Evolutionary conservation across 2,113 vertebrate genomes (phyloP).

Genomic region (Dascyllus trimaculatus): DNA sequence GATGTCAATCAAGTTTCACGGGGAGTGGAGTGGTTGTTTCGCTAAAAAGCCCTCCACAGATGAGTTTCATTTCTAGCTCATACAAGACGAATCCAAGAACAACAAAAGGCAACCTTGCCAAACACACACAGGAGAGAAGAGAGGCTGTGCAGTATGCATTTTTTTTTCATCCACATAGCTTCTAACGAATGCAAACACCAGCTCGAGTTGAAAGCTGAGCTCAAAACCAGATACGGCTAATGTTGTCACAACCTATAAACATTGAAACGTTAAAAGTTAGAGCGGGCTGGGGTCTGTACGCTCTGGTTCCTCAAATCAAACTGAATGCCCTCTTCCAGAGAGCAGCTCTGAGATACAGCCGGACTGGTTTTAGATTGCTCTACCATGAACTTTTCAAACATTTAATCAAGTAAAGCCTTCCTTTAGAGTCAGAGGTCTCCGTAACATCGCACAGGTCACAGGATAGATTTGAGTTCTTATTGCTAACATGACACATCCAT

Average conservation of each 20-base stretch:
- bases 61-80: slow-evolving; percentile 73
- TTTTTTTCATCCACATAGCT: slow-evolving; percentile 11
- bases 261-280: slow-evolving; percentile 22
- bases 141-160: slow-evolving; percentile 35
- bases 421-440: slow-evolving; percentile 37
- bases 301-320: slow-evolving; percentile 40
- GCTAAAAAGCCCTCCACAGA: slow-evolving; percentile 53
- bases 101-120: slow-evolving; percentile 58
- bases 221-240: slow-evolving; percentile 61
- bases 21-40: neutral
- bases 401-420: slow-evolving; percentile 37
- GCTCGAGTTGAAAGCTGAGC: slow-evolving; percentile 50
- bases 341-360: slow-evolving; percentile 13
- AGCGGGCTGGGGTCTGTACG: slow-evolving; percentile 13
- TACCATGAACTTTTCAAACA: neutral
- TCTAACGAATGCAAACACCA: slow-evolving; percentile 67
- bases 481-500: slow-evolving; percentile 49
- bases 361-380: slow-evolving; percentile 8
- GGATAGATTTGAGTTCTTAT: slow-evolving; percentile 34
- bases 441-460: neutral
- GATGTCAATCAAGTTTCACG: slow-evolving; percentile 60
- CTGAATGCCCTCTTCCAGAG: slow-evolving; percentile 1
- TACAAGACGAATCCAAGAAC: slow-evolving; percentile 61
- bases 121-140: slow-evolving; percentile 25
- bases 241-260: slow-evolving; percentile 63